Evolutionary conservation across 1,140 invertebrate species (phyloP).

Genomic region (Heliothis subflexa): DNA sequence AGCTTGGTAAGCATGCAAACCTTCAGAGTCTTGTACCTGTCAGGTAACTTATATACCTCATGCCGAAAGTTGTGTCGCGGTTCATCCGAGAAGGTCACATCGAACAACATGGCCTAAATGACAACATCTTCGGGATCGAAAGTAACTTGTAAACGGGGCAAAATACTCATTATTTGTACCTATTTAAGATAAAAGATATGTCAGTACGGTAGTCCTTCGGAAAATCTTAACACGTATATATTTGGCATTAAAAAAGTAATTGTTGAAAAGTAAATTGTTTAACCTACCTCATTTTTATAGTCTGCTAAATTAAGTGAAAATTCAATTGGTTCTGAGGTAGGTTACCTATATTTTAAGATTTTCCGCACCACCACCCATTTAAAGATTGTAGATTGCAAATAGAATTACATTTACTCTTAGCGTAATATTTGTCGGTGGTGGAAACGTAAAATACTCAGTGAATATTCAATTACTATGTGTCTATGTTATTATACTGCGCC

Average conservation of each 20-base stretch:
- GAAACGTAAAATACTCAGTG: no score
- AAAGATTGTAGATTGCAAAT: neutral
- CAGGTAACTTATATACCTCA: conserved; percentile 16
- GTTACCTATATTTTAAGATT: neutral
- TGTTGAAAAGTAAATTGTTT: no score
- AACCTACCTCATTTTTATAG: neutral
- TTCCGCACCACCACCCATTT: neutral
- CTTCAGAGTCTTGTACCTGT: conserved; percentile 56
- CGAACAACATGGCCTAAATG: neutral
- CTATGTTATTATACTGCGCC: neutral
- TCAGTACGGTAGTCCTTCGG: neutral
- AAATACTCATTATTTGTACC: conserved; percentile 35
- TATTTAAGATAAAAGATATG: conserved; percentile 5
- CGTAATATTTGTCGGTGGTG: no score
- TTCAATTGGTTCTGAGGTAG: neutral
- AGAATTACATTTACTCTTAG: neutral
- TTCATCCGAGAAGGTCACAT: neutral
- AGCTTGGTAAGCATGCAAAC: conserved; percentile 19
- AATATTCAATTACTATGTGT: neutral
- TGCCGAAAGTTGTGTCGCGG: conserved; percentile 9
- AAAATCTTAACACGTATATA: neutral
- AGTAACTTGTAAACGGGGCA: neutral
- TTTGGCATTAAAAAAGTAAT: neutral
- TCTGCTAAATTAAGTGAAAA: neutral
- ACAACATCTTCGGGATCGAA: neutral